Evolutionary conservation across 2,797 vertebrate species (phyloP).

Genomic region (Sebastiscus albofasciatus): DNA sequence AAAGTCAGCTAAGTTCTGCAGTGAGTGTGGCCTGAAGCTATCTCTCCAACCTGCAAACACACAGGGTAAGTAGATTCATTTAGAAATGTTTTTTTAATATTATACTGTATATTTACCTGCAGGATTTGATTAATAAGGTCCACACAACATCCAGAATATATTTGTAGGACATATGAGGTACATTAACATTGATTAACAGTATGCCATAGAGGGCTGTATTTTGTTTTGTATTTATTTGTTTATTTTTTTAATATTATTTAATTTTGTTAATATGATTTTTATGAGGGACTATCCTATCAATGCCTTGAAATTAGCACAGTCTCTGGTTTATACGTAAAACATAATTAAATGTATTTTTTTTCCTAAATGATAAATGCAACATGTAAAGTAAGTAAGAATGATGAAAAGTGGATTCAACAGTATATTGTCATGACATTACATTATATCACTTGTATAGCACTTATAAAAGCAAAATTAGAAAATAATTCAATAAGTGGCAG

Average conservation of each 20-base stretch:
- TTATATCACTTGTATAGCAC: background rate
- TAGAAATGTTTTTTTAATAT: background rate
- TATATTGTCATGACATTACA: background rate
- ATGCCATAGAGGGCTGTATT: too few relatives aligned
- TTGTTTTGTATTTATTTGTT: too few relatives aligned
- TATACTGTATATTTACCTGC: too few relatives aligned
- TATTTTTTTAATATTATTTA: too few relatives aligned
- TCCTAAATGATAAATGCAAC: background rate
- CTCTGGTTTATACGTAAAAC: background rate
- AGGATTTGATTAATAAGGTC: background rate
- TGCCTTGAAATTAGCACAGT: background rate
- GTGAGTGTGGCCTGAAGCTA: conserved; percentile 71
- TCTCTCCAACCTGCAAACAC: conserved; percentile 20
- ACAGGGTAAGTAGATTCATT: conserved; percentile 54
- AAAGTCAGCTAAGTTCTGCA: conserved; percentile 82
- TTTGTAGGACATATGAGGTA: background rate
- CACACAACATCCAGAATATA: background rate
- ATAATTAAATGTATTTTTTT: background rate
- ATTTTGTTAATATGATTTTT: background rate
- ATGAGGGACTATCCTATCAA: background rate
- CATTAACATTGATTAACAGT: too few relatives aligned
- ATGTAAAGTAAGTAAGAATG: background rate
- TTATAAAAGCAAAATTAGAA: background rate
- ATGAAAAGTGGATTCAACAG: background rate
- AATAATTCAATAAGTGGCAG: background rate